These are phyloP conservation scores for Ennomos fuscantarius DNA, from an alignment of 2,888 invertebrate genomes.

Conservation along the genomic window DNA sequence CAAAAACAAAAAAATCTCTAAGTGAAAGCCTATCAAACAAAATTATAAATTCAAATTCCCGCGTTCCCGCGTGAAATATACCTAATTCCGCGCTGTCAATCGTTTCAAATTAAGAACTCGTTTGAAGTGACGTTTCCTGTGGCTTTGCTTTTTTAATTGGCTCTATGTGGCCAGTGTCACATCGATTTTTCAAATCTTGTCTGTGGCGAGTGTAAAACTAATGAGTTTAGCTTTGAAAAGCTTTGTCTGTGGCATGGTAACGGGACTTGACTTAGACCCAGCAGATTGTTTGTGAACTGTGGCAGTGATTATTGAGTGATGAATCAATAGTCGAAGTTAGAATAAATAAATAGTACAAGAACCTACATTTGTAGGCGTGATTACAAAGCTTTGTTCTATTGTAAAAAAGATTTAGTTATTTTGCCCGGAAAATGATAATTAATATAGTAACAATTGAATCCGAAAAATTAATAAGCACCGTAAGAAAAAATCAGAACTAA, in stretches of 20 bases:
- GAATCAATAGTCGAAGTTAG: constrained; percentile 5
- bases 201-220: constrained; percentile 47
- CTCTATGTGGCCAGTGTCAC: constrained; percentile 47
- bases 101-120: constrained; percentile 62
- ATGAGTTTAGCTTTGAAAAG: constrained; percentile 33
- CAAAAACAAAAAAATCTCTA: too few species aligned
- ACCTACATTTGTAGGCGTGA: background rate
- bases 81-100: constrained; percentile 57
- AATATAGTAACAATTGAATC: too few species aligned
- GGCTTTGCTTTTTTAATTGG: constrained; percentile 56
- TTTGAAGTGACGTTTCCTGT: constrained; percentile 66
- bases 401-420: too few species aligned
- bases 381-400: background rate
- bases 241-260: constrained; percentile 36
- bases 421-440: too few species aligned
- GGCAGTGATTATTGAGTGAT: constrained; percentile 7
- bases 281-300: constrained; percentile 1
- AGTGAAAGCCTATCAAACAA: constrained; percentile 28
- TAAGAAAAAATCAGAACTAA: too few species aligned
- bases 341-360: background rate
- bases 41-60: constrained; percentile 28
- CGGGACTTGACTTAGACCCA: constrained; percentile 14
- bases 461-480: too few species aligned
- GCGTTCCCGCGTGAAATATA: constrained; percentile 34
- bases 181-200: constrained; percentile 42